phyloP scores from a whole-genome alignment of 1,140 invertebrate genomes.

The Myzus persicae region DNA sequence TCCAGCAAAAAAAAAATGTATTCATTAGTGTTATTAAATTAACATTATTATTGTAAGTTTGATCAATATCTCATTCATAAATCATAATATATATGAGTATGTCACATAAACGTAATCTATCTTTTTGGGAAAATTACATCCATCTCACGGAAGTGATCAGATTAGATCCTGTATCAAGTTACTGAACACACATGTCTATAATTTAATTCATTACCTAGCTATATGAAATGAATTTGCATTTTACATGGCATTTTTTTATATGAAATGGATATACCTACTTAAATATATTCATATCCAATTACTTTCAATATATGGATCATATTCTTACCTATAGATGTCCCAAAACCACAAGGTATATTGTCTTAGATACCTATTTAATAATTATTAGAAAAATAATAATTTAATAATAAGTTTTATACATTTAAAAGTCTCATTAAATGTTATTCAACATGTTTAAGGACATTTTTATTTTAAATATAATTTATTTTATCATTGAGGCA shows the following conservation, averaged over 20 bases:
- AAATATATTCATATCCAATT: neutral
- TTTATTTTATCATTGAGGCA: neutral
- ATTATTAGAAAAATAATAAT: neutral
- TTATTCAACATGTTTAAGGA: neutral
- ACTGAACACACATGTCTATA: neutral
- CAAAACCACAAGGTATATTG: neutral
- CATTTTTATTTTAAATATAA: neutral
- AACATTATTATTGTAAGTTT: neutral
- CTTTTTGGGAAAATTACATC: neutral
- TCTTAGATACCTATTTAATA: neutral
- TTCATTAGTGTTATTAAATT: neutral
- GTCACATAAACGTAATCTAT: neutral
- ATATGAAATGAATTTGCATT: neutral
- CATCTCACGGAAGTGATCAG: neutral
- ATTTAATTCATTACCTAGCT: neutral
- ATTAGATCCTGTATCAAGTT: neutral
- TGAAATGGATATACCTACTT: neutral
- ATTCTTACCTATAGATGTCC: neutral
- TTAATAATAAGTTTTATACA: neutral
- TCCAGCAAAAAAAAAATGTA: neutral
- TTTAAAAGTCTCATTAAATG: neutral
- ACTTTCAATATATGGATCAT: neutral
- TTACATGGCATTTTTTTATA: neutral
- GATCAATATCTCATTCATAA: neutral
- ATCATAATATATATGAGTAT: too few species aligned